Evolutionary conservation across 2,797 vertebrate species (phyloP).

Genomic region (Acestrorhynchus altus): DNA sequence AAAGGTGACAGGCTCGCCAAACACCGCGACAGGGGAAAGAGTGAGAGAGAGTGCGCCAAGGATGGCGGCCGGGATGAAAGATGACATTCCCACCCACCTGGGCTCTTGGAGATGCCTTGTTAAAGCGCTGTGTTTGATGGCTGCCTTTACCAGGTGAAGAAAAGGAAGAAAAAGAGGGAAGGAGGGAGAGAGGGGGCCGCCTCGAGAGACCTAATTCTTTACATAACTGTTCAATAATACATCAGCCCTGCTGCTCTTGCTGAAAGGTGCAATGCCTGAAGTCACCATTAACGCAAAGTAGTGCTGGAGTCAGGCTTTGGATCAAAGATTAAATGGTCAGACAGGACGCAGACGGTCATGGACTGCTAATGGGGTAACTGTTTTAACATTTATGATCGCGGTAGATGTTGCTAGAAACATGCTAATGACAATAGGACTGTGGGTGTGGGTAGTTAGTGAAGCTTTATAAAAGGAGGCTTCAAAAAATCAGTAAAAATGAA

Average conservation of each 20-base stretch:
- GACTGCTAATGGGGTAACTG: background rate
- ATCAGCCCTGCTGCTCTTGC: constrained; percentile 22
- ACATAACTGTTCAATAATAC: constrained; percentile 61
- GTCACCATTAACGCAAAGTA: constrained; percentile 32
- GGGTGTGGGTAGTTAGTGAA: too few species aligned
- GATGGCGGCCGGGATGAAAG: constrained; percentile 69
- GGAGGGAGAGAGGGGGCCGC: constrained; percentile 30
- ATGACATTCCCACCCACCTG: constrained; percentile 72
- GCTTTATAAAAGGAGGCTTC: too few species aligned
- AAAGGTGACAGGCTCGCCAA: constrained; percentile 51
- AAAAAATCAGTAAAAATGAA: too few species aligned
- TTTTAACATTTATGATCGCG: background rate
- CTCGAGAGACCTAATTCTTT: constrained; percentile 60
- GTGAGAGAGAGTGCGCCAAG: constrained; percentile 39
- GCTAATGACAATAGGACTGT: background rate
- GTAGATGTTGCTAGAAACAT: background rate
- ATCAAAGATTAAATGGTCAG: constrained; percentile 2
- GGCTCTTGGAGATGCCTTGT: constrained; percentile 60
- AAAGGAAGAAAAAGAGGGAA: constrained; percentile 47
- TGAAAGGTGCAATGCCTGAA: constrained; percentile 30
- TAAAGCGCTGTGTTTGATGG: constrained; percentile 68
- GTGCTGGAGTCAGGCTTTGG: background rate
- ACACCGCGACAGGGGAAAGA: constrained; percentile 34
- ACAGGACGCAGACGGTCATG: background rate
- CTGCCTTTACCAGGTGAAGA: constrained; percentile 37